Evolutionary conservation across 2,888 invertebrate species (phyloP).

Genomic region (Caenorhabditis sulstoni): DNA sequence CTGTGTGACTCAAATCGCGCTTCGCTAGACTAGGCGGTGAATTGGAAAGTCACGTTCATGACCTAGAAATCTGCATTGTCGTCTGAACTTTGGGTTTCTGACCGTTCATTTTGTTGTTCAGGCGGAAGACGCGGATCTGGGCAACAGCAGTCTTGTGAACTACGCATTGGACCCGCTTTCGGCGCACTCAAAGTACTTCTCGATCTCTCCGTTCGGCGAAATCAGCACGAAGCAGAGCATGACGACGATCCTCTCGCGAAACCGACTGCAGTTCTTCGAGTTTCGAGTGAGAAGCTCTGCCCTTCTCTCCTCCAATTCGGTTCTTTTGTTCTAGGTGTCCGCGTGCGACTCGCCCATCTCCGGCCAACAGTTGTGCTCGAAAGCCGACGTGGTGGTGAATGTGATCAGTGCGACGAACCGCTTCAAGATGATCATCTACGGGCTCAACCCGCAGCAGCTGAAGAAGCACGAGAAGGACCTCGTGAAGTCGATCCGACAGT

Average conservation of each 20-base stretch:
- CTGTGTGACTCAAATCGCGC: no score
- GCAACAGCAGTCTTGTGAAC: slow-evolving; percentile 88
- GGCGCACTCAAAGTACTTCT: slow-evolving; percentile 77
- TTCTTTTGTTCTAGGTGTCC: slow-evolving; percentile 61
- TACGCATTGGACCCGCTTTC: slow-evolving; percentile 85
- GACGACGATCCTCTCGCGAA: slow-evolving; percentile 70
- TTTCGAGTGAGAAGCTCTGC: slow-evolving; percentile 64
- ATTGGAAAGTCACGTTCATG: no score
- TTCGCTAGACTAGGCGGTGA: no score
- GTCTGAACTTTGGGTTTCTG: no score
- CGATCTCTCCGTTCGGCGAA: slow-evolving; percentile 74
- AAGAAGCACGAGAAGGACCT: slow-evolving; percentile 76
- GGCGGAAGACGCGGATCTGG: slow-evolving; percentile 91
- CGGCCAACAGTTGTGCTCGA: slow-evolving; percentile 73
- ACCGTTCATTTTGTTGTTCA: slow-evolving; percentile 82
- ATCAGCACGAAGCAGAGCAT: slow-evolving; percentile 75
- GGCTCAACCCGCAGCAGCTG: slow-evolving; percentile 74
- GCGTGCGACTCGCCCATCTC: slow-evolving; percentile 77
- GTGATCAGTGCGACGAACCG: slow-evolving; percentile 75
- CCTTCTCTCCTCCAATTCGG: neutral
- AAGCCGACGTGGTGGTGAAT: slow-evolving; percentile 75
- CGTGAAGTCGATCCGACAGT: slow-evolving; percentile 74
- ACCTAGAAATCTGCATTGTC: no score
- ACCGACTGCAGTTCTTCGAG: slow-evolving; percentile 71
- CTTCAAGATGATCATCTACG: slow-evolving; percentile 75